These are phyloP conservation scores for Aporophyla nigra DNA, from an alignment of 2,888 invertebrate species.

Conservation along the genomic window DNA sequence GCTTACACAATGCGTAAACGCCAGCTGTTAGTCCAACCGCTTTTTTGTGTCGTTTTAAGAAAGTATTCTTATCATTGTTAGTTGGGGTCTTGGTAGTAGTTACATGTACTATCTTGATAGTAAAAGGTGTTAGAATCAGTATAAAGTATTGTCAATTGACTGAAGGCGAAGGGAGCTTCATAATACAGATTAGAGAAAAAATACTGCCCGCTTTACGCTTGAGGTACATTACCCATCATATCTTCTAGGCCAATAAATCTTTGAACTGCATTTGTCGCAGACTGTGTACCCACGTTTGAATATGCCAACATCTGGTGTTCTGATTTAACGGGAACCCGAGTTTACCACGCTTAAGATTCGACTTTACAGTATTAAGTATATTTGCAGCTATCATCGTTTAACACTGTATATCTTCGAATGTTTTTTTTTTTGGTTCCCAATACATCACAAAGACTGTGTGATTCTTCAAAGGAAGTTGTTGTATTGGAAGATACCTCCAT, in stretches of 20 bases:
- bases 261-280: not conserved
- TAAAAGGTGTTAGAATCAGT: not conserved
- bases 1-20: constrained; percentile 27
- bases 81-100: constrained; percentile 4
- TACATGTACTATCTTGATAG: not conserved
- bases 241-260: not conserved
- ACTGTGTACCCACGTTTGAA: not conserved
- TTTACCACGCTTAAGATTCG: not conserved
- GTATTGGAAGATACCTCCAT: not conserved
- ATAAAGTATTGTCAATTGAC: not conserved
- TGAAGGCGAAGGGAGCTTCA: not conserved
- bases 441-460: too few species aligned
- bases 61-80: constrained; percentile 21
- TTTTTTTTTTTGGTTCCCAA: too few species aligned
- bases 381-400: too few species aligned
- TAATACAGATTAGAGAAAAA: not conserved
- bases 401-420: too few species aligned
- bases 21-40: constrained; percentile 57
- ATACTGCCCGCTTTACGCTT: not conserved
- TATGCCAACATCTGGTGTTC: not conserved
- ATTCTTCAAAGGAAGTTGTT: not conserved
- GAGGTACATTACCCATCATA: not conserved
- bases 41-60: constrained; percentile 40
- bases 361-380: too few species aligned
- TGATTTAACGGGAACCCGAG: not conserved